Conservation (phyloP, 2,113 vertebrate genomes). For the Embiotoca jacksoni region DNA sequence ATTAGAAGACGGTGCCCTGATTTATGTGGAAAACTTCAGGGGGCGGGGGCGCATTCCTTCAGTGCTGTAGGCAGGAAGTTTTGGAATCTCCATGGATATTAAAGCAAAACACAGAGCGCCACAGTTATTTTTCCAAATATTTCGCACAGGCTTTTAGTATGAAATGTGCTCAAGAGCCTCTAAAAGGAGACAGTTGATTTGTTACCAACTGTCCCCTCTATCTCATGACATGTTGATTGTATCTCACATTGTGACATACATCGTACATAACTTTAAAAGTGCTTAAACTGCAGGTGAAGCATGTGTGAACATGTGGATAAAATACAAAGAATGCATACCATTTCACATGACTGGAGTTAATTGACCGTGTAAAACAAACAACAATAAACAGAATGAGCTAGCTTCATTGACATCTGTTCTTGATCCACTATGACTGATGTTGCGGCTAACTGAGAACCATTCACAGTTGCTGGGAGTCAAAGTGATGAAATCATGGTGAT, state of each 20-base stretch:
- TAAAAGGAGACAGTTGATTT: constrained; percentile 50
- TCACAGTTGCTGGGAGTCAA: constrained; percentile 46
- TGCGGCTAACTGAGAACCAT: constrained; percentile 29
- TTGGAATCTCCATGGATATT: constrained; percentile 85
- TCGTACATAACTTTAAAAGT: constrained; percentile 12
- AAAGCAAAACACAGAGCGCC: constrained; percentile 80
- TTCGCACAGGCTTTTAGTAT: constrained; percentile 57
- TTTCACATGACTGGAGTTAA: background rate
- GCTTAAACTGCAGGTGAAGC: background rate
- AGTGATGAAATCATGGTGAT: constrained; percentile 58
- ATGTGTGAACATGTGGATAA: background rate
- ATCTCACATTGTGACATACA: constrained; percentile 17
- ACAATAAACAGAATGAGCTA: background rate
- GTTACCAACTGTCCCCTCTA: constrained; percentile 35
- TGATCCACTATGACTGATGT: constrained; percentile 25
- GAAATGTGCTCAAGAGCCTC: constrained; percentile 54
- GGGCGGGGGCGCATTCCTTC: constrained; percentile 79
- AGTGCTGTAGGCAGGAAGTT: constrained; percentile 83
- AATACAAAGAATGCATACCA: constrained; percentile 13
- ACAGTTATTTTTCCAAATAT: constrained; percentile 76
- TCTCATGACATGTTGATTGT: constrained; percentile 35
- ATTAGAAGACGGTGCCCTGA: constrained; percentile 73
- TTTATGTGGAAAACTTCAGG: constrained; percentile 80
- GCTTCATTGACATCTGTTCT: constrained; percentile 39
- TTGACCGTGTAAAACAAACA: constrained; percentile 1